These are phyloP conservation scores for Tachypleus tridentatus DNA, from an alignment of 1,140 invertebrate species.

Conservation along the genomic window DNA sequence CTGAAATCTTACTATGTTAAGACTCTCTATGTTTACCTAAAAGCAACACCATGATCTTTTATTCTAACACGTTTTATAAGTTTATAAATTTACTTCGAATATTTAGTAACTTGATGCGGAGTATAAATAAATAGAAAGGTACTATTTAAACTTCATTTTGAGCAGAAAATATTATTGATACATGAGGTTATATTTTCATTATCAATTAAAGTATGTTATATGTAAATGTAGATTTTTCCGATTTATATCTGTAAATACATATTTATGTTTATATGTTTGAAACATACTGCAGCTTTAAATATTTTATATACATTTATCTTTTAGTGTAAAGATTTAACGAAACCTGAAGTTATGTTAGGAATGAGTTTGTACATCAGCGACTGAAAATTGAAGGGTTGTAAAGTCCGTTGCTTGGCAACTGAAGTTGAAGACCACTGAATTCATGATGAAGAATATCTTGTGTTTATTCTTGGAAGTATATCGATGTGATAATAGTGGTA, in stretches of 20 bases:
- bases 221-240: background rate
- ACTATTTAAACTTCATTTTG: background rate
- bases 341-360: conserved; percentile 67
- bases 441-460: no score
- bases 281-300: background rate
- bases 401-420: conserved; percentile 3
- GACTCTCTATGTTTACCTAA: no score
- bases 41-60: no score
- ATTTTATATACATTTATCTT: conserved; percentile 18
- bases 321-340: conserved; percentile 53
- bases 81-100: no score
- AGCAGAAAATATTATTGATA: background rate
- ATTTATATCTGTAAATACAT: background rate
- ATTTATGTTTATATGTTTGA: background rate
- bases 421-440: no score
- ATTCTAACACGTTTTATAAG: no score
- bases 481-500: no score
- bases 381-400: conserved; percentile 26
- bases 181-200: background rate
- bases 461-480: no score
- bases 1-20: no score
- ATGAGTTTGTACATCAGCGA: conserved; percentile 34
- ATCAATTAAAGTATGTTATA: background rate
- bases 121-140: background rate
- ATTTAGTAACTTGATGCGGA: background rate